Base-by-base conservation (phyloP, 2,888 invertebrate genomes). In the Andricus curvator region DNA sequence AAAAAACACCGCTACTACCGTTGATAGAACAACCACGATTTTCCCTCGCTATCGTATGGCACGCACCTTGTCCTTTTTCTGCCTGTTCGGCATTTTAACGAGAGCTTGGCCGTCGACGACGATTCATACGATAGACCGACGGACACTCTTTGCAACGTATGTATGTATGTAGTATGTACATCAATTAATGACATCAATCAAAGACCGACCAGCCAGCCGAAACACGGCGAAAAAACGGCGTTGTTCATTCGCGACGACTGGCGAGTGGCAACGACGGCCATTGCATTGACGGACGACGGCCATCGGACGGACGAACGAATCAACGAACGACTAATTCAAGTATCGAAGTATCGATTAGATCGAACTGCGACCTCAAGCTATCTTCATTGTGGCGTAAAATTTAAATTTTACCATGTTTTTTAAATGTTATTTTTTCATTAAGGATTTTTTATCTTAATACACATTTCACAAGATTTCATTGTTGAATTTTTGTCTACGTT, bases 31-130 rank as follows among this genome's bases (percentile, higher is more conserved):
- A 44, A 68, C 48, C 67, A 67, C 68, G 64, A 15, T 62, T 65
- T 67, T 68, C 48, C 29, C 33, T 78, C 65, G 51, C 51, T 44
- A 70, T 62, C 41, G 82, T 79, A 83, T 65, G 77, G 77, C 80
- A 89, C 89, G 87, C 89, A 91, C 91, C 91, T 92, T 92, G 84
- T 92, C 91, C 86, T 92, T 92, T 87, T 90, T 92, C 76, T 85
- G 88, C 84, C 89, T 90, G 86, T 90, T 91, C 79, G 92, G 90
- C 92, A 91, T 90, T 86, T 88, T 88, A 85, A 81, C 78, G 68
- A 82, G 77, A 79, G 79, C 77, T 81, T 78, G 79, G 80, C 78
- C 81, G 80, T 78, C 81, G 82, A 81, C 83, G 60, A 77, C 74
- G 65, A 60, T 66, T 80, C 67, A 83, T 83, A 85, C 70, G 84